phyloP scores from a whole-genome alignment of 2,797 vertebrate genomes.

The Bothrops alternatus region DNA sequence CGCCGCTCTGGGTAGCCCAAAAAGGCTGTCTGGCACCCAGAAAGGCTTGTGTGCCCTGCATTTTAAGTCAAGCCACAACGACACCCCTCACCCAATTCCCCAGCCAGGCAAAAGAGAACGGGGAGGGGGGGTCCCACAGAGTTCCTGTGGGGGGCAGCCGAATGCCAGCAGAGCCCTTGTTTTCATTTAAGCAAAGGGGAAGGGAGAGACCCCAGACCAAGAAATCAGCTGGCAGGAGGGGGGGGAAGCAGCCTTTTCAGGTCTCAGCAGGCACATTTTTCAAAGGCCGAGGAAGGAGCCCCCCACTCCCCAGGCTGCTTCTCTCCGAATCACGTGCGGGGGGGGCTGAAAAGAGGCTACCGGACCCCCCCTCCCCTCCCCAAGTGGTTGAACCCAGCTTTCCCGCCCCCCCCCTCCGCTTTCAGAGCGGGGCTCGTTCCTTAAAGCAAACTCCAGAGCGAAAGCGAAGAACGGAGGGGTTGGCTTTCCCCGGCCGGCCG shows the following conservation, averaged over 20 bases:
- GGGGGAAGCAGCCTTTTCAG: neutral
- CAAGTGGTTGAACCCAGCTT: neutral
- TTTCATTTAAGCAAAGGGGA: neutral
- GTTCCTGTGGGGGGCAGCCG: too few relatives aligned
- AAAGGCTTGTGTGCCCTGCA: neutral
- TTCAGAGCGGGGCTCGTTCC: neutral
- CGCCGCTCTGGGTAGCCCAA: too few relatives aligned
- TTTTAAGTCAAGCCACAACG: neutral
- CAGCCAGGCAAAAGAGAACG: neutral
- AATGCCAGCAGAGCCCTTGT: neutral
- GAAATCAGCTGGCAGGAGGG: neutral
- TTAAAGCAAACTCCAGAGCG: neutral
- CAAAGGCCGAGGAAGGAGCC: too few relatives aligned
- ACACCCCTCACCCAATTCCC: neutral
- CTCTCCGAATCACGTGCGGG: neutral
- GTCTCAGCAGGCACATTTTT: neutral
- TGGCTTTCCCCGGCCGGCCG: neutral
- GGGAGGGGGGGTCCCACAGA: neutral
- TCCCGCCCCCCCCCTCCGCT: neutral
- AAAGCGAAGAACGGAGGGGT: neutral
- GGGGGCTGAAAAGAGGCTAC: neutral
- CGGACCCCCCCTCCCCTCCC: neutral
- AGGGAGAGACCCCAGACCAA: neutral
- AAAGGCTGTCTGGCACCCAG: neutral
- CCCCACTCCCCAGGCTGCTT: neutral